These are phyloP conservation scores for Ctena decussata DNA, from an alignment of 2,888 invertebrate species.

Conservation along the genomic window DNA sequence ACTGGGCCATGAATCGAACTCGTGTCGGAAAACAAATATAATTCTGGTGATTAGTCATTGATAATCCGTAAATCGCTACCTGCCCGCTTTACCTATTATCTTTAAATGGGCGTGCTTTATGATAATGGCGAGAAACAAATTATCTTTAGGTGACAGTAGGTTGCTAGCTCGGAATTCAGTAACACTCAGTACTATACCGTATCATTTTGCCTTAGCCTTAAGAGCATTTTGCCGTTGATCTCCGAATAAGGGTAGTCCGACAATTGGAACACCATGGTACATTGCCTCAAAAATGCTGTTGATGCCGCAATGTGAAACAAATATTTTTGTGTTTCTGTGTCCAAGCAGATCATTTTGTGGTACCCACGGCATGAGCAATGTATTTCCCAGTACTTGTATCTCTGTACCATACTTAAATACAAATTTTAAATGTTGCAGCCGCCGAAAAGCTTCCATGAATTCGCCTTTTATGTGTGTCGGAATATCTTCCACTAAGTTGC, in stretches of 20 bases:
- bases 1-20: no score
- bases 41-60: no score
- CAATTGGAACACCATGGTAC: constrained; percentile 75
- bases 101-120: no score
- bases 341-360: constrained; percentile 72
- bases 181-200: constrained; percentile 64
- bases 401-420: constrained; percentile 34
- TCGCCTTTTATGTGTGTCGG: constrained; percentile 42
- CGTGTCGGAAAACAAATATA: no score
- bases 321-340: constrained; percentile 66
- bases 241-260: constrained; percentile 66
- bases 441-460: constrained; percentile 57
- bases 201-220: constrained; percentile 56
- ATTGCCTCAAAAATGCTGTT: constrained; percentile 73
- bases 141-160: no score
- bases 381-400: constrained; percentile 29
- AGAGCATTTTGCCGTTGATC: constrained; percentile 71
- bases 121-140: no score
- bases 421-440: constrained; percentile 39
- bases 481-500: constrained; percentile 42
- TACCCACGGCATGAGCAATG: constrained; percentile 69
- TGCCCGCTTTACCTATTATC: no score
- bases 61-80: no score
- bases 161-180: no score
- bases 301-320: constrained; percentile 76